Percentiles rank a stretch among this genome's conserved stretches.
Conservation (phyloP, 2,888 invertebrate species). For the Eupsilia transversa region DNA sequence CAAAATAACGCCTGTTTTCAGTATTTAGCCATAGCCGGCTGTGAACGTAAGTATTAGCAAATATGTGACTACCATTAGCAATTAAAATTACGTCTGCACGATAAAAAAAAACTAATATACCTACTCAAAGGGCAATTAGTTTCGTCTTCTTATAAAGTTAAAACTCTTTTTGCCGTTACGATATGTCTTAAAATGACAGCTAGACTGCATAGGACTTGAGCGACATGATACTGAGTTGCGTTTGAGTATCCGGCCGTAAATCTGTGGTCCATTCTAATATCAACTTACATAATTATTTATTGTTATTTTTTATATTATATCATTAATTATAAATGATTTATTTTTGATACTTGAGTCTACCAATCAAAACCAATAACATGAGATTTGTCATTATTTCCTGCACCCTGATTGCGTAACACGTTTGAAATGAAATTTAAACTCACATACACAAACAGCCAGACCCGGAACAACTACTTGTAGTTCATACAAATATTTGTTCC, state of each 20-base stretch:
- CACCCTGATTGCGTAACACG: not conserved
- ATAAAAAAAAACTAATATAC: too few relatives aligned
- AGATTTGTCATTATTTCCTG: not conserved
- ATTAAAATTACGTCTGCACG: not conserved
- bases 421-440: too few relatives aligned
- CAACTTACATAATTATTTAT: not conserved
- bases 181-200: not conserved
- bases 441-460: too few relatives aligned
- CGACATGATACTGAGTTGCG: not conserved
- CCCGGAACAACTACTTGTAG: too few relatives aligned
- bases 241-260: not conserved
- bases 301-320: not conserved
- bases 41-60: not conserved
- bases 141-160: not conserved
- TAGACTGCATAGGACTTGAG: not conserved
- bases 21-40: not conserved
- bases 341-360: not conserved
- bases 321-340: not conserved
- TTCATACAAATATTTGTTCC: too few relatives aligned
- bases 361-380: not conserved
- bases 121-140: not conserved
- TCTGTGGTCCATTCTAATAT: not conserved
- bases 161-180: conserved; percentile 72
- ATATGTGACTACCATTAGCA: not conserved
- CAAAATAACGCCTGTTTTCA: not conserved